Percentiles rank a stretch among this genome's conserved stretches.
phyloP scores from a whole-genome alignment of 1,140 invertebrate genomes.

The Aricia agestis region DNA sequence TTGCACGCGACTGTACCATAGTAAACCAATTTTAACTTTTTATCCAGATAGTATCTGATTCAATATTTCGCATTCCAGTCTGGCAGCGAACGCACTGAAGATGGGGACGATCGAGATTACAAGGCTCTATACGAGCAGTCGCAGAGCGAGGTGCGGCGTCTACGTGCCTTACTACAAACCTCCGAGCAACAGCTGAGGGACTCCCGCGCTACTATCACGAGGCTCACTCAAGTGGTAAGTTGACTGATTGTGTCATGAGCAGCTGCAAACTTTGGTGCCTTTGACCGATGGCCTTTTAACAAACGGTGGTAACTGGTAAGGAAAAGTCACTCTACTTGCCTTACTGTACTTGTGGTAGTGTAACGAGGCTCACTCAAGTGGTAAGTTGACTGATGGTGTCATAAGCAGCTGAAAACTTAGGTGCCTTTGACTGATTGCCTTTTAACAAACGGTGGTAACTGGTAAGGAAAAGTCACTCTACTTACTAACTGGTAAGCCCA shows the following conservation, averaged over 20 bases:
- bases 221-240: constrained; percentile 64
- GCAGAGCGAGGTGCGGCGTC: constrained; percentile 66
- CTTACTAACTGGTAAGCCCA: no score
- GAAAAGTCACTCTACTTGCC: no score
- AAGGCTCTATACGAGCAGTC: constrained; percentile 88
- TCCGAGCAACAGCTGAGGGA: constrained; percentile 78
- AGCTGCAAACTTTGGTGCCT: background rate
- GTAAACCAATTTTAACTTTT: no score
- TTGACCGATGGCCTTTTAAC: no score
- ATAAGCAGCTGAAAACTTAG: background rate
- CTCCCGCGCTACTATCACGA: constrained; percentile 74
- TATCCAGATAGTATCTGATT: no score
- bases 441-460: no score
- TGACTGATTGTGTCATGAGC: background rate
- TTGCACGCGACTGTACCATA: no score
- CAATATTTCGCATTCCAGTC: constrained; percentile 77
- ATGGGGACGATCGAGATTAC: constrained; percentile 87
- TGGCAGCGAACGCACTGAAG: constrained; percentile 81
- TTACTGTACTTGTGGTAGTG: no score
- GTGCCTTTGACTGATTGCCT: no score
- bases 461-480: no score
- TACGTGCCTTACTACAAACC: constrained; percentile 57
- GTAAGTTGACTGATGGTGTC: constrained; percentile 34
- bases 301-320: no score
- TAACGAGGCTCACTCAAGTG: constrained; percentile 51